phyloP scores from a whole-genome alignment of 2,113 vertebrate species.

The Prunella himalayana region DNA sequence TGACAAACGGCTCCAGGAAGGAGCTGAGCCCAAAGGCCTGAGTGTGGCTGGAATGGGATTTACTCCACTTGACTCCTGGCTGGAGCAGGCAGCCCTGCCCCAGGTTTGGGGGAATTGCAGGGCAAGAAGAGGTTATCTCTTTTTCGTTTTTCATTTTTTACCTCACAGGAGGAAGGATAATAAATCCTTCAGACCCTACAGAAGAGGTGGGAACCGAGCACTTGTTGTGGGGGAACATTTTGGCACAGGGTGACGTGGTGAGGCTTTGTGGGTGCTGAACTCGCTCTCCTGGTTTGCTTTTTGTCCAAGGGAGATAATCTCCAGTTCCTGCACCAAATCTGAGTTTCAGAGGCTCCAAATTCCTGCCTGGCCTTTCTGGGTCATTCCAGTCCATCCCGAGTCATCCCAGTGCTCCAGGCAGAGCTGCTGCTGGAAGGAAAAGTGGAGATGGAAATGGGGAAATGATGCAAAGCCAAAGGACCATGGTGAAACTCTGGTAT shows the following conservation, averaged over 20 bases:
- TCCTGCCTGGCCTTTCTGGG: background rate
- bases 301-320: fast-evolving
- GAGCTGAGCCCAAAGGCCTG: background rate
- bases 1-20: constrained; percentile 40
- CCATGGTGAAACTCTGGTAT: fast-evolving
- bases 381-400: fast-evolving
- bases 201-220: background rate
- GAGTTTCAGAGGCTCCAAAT: background rate
- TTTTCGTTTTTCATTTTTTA: background rate
- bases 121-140: background rate
- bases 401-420: background rate
- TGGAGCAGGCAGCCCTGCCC: background rate
- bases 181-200: background rate
- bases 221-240: fast-evolving
- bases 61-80: background rate
- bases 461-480: background rate
- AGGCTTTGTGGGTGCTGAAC: background rate
- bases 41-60: background rate
- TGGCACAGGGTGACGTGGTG: fast-evolving
- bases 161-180: background rate
- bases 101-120: background rate
- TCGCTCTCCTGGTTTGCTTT: background rate
- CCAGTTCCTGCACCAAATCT: background rate
- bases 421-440: background rate
- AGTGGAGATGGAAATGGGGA: fast-evolving